Evolutionary conservation across 1,140 invertebrate species (phyloP).

Genomic region (Sarcophaga peregrina): DNA sequence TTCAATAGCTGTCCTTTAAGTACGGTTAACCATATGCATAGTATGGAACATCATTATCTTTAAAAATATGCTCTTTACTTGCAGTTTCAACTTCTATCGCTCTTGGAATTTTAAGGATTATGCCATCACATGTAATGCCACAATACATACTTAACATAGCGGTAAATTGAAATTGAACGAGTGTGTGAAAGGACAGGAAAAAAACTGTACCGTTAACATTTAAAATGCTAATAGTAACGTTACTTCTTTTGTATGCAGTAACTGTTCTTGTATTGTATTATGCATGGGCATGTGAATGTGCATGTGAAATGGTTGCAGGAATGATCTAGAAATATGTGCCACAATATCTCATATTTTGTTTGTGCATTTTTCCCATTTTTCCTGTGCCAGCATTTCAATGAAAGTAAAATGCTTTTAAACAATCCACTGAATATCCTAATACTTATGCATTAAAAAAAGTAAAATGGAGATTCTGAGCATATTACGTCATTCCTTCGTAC

Average conservation of each 20-base stretch:
- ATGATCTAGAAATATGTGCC: background rate
- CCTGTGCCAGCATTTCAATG: constrained; percentile 3
- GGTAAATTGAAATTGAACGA: constrained; percentile 17
- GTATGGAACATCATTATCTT: background rate
- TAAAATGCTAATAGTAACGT: background rate
- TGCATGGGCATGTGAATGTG: background rate
- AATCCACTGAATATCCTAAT: constrained; percentile 8
- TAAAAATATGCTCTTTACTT: background rate
- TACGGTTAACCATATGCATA: no score
- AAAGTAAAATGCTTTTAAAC: constrained; percentile 3
- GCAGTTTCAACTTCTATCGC: background rate
- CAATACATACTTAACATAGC: constrained; percentile 24
- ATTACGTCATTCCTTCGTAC: background rate
- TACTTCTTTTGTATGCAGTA: background rate
- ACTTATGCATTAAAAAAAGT: background rate
- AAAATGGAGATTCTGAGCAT: background rate
- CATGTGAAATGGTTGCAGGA: background rate
- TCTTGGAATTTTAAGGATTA: background rate
- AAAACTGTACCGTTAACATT: background rate
- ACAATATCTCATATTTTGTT: constrained; percentile 3
- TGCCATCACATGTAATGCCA: constrained; percentile 21
- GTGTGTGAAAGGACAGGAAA: background rate
- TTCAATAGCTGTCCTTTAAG: no score
- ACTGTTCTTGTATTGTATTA: background rate
- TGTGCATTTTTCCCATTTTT: background rate